A percentile compares a stretch with the other conserved stretches of the same genome.
Evolutionary conservation across 2,113 vertebrate genomes (phyloP).

Genomic region (Camelus dromedarius): DNA sequence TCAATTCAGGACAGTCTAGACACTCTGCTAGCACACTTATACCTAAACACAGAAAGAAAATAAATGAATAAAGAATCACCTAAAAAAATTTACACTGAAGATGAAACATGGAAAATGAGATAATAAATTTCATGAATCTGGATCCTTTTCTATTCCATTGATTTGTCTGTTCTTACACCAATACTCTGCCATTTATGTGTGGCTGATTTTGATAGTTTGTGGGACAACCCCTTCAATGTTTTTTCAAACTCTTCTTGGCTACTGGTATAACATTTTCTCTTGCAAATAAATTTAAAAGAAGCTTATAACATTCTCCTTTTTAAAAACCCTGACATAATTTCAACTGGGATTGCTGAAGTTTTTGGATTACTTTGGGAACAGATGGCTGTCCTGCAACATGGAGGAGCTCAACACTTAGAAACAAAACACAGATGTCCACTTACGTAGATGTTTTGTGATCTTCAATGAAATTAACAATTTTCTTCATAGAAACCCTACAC

Average conservation of each 20-base stretch:
- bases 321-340: conserved; percentile 18
- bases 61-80: neutral
- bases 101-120: conserved; percentile 14
- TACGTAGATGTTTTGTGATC: neutral
- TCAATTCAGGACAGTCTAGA: conserved; percentile 93
- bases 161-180: conserved; percentile 38
- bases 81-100: neutral
- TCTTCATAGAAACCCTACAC: neutral
- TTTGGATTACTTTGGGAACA: neutral
- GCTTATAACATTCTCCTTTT: neutral
- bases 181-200: neutral
- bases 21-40: conserved; percentile 94
- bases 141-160: neutral
- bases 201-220: neutral
- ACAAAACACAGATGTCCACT: neutral
- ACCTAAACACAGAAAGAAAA: conserved; percentile 83
- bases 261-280: conserved; percentile 42
- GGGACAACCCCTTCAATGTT: neutral
- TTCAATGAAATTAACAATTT: conserved; percentile 2
- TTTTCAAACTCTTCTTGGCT: conserved; percentile 47
- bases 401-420: neutral
- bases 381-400: neutral
- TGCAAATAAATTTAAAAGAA: conserved; percentile 41
- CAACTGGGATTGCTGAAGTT: neutral
- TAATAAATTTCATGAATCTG: conserved; percentile 37